Evolutionary conservation across 2,888 invertebrate species (phyloP).

Genomic region (Cheilosia impressa): DNA sequence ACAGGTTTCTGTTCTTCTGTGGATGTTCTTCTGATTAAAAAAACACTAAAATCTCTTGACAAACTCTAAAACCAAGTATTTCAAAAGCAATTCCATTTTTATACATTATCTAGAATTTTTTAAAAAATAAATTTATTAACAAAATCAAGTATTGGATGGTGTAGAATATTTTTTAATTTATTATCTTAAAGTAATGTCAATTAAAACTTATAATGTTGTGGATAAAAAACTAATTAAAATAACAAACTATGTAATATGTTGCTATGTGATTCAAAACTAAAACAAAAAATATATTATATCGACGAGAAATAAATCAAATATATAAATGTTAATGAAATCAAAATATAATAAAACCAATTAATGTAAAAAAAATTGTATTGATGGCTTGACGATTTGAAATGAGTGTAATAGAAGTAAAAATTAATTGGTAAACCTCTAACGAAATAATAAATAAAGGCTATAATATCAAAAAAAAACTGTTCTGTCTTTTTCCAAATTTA

Average conservation of each 20-base stretch:
- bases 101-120: slow-evolving; percentile 72
- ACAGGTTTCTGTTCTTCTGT: slow-evolving; percentile 61
- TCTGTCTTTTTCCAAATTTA: neutral
- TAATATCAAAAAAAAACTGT: slow-evolving; percentile 8
- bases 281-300: slow-evolving; percentile 37
- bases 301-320: slow-evolving; percentile 49
- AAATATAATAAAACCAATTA: slow-evolving; percentile 3
- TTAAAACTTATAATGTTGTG: slow-evolving; percentile 70
- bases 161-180: slow-evolving; percentile 61
- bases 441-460: slow-evolving; percentile 62
- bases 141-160: slow-evolving; percentile 55
- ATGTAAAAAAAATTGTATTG: slow-evolving; percentile 10
- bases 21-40: slow-evolving; percentile 43
- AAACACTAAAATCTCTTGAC: slow-evolving; percentile 13
- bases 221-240: slow-evolving; percentile 41
- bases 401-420: slow-evolving; percentile 32
- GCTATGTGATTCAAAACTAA: slow-evolving; percentile 48
- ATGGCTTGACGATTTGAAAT: slow-evolving; percentile 54
- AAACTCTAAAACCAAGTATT: slow-evolving; percentile 47
- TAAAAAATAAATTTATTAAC: slow-evolving; percentile 48
- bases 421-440: slow-evolving; percentile 47
- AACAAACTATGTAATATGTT: slow-evolving; percentile 36
- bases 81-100: slow-evolving; percentile 68
- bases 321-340: slow-evolving; percentile 60
- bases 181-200: slow-evolving; percentile 71